These are phyloP conservation scores for Porites lobata DNA, from an alignment of 92 coral and sea anemone genomes.

Conservation along the genomic window DNA sequence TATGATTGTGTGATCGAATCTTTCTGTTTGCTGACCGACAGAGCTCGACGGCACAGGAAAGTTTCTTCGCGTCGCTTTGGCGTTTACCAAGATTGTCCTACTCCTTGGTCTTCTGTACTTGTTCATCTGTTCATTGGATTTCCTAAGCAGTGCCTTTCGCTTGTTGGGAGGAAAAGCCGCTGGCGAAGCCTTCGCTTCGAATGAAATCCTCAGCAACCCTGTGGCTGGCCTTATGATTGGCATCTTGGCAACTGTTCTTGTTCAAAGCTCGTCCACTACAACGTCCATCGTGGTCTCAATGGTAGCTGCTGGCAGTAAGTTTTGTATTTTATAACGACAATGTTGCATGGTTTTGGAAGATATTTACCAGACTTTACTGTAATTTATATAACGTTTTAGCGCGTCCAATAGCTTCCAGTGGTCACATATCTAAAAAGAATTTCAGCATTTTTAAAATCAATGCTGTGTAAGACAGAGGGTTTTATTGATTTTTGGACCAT, in stretches of 20 bases:
- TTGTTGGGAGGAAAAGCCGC: slow-evolving; percentile 99
- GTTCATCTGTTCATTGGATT: slow-evolving; percentile 97
- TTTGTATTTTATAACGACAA: too few species aligned
- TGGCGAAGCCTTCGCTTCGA: slow-evolving; percentile 94
- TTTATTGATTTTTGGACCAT: too few species aligned
- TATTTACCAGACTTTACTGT: too few species aligned
- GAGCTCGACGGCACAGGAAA: slow-evolving; percentile 82
- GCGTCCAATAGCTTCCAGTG: too few species aligned
- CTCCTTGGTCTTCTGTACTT: slow-evolving; percentile 86
- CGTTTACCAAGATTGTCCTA: slow-evolving; percentile 63
- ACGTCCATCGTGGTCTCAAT: slow-evolving; percentile 97
- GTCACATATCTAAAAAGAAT: too few species aligned
- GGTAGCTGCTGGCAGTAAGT: slow-evolving; percentile 96
- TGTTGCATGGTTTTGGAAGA: not conserved
- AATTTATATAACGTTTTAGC: too few species aligned
- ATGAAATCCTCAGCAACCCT: slow-evolving; percentile 86
- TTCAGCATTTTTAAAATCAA: too few species aligned
- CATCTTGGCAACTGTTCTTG: slow-evolving; percentile 93
- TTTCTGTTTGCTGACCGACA: slow-evolving; percentile 68
- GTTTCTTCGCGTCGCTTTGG: slow-evolving; percentile 64
- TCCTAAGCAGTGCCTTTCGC: slow-evolving; percentile 98
- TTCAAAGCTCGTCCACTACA: slow-evolving; percentile 96
- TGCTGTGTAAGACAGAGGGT: too few species aligned
- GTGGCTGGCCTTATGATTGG: slow-evolving; percentile 99
- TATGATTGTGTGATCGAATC: too few species aligned